A percentile compares a stretch with the other conserved stretches of the same genome.
These are phyloP conservation scores for Scelioninae gen. 1 DNA, from an alignment of 2,888 invertebrate species.

Conservation along the genomic window DNA sequence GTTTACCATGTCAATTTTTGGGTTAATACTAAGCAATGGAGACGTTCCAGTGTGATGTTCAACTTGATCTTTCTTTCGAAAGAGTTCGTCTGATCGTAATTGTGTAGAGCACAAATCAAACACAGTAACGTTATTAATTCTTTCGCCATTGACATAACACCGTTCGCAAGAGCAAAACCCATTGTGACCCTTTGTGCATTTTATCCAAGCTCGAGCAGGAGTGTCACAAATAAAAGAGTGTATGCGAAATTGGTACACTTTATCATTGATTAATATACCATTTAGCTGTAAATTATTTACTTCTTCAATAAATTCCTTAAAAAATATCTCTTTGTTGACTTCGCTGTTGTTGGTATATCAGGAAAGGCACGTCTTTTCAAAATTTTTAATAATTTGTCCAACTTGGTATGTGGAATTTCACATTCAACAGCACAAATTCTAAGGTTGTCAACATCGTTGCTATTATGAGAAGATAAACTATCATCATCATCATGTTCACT, in stretches of 20 bases:
- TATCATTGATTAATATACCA: slow-evolving; percentile 49
- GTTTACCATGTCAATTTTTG: slow-evolving; percentile 15
- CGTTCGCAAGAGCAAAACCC: slow-evolving; percentile 68
- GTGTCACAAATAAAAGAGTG: slow-evolving; percentile 69
- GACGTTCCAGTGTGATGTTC: slow-evolving; percentile 15
- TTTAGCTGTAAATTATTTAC: slow-evolving; percentile 47
- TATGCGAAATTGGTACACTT: slow-evolving; percentile 42
- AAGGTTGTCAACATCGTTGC: no score
- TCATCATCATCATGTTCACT: no score
- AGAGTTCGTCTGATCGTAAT: slow-evolving; percentile 6
- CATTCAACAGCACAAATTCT: no score
- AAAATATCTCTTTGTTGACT: slow-evolving; percentile 26
- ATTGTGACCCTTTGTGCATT: slow-evolving; percentile 66
- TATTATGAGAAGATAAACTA: no score
- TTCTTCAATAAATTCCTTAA: slow-evolving; percentile 55
- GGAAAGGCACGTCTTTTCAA: no score
- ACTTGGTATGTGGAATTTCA: background rate
- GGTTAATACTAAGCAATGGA: slow-evolving; percentile 7
- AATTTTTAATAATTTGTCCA: background rate
- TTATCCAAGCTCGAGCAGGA: slow-evolving; percentile 66
- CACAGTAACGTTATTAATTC: slow-evolving; percentile 28
- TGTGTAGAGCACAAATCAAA: slow-evolving; percentile 17
- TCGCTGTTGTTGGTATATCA: no score
- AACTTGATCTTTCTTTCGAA: slow-evolving; percentile 12
- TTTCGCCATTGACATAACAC: slow-evolving; percentile 54